Evolutionary conservation across 2,113 vertebrate species (phyloP), one percentile per base, ranked within the genome.

Genomic region (Zapornia atra): DNA sequence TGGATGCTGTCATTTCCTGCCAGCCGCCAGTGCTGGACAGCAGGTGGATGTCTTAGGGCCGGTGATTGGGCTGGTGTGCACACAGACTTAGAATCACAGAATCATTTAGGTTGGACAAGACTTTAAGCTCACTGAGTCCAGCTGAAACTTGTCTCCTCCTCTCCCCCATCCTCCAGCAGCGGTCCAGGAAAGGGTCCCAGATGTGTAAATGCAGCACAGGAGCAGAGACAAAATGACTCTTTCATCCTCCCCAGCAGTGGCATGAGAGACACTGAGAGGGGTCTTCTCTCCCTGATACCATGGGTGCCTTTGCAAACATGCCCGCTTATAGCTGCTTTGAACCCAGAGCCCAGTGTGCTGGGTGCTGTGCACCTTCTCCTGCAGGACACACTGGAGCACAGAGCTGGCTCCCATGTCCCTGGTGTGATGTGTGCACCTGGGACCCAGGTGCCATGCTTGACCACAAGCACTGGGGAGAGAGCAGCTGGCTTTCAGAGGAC

Each of bases 1-100:
- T 54, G 83, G 87, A 71, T 95, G 88, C 63, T 86, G 84, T 92
- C 82, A 90, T 93, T 96, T 96, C 94, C 96, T 94, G 88, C 77
- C 80, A 68, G 80, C 88, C 53, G 17, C 53, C 66, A 65, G 60
- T 4, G 0, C 59, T 68, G 82, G 86, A 70, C 24, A 2, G 87
- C 94, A 96, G 92, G 92, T 93, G 88, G 81, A 92, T 81, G 66
- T 88, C 54, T 38, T 40, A 33, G 64, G 60, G 54, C 64, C 2
- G 0, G 66, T 4, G 8, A 56, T 42, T 2, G 25, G 24, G 38
- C 81, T 91, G 51, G 48, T 6, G 2, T 2, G 1, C 42, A 34
- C 40, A 65, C 53, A 57, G 42, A 31, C 57, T 77, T 54, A 40
- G 80, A 75, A 42, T 34, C 61, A 36, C 7, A 53, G 56, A 65